Percentiles rank a stretch among this genome's conserved stretches.
phyloP scores from a whole-genome alignment of 1,140 invertebrate species.

The Scylla paramamosain region DNA sequence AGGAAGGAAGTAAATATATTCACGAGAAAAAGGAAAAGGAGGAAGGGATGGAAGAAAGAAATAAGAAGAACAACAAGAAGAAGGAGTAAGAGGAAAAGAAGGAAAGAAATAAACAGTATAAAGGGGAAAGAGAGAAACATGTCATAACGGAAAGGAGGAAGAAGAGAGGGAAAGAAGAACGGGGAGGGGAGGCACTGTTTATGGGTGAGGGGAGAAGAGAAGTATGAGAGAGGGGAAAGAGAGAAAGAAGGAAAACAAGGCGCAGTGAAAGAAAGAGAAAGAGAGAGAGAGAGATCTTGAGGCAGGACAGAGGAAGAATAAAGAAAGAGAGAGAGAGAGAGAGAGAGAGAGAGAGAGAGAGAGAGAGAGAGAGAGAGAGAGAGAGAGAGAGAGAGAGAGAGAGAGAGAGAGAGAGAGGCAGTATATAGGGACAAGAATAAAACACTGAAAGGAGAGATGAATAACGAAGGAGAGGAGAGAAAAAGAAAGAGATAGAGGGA shows the following conservation, averaged over 20 bases:
- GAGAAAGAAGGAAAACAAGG: no score
- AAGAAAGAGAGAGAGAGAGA: neutral
- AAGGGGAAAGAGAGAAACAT: neutral
- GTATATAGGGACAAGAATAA: neutral
- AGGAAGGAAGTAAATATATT: no score
- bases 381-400: slow-evolving; percentile 38
- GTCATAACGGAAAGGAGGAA: neutral
- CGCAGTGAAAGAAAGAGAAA: neutral
- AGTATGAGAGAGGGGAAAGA: no score
- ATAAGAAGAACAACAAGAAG: no score
- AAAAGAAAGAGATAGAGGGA: no score
- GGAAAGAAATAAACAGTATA: neutral
- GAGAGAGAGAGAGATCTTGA: neutral
- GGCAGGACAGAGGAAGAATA: neutral
- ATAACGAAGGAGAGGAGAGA: neutral
- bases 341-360: neutral
- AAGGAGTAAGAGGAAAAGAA: no score
- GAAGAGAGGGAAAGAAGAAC: neutral
- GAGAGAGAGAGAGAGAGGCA: no score
- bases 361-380: slow-evolving; percentile 43
- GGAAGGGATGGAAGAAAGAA: no score
- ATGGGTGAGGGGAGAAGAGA: neutral
- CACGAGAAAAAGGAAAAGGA: no score
- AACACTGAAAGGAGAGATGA: neutral
- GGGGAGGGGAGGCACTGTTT: neutral